Evolutionary conservation across 2,888 invertebrate genomes (phyloP), one percentile per base, ranked within the genome.

Genomic region (Idaea aversata): DNA sequence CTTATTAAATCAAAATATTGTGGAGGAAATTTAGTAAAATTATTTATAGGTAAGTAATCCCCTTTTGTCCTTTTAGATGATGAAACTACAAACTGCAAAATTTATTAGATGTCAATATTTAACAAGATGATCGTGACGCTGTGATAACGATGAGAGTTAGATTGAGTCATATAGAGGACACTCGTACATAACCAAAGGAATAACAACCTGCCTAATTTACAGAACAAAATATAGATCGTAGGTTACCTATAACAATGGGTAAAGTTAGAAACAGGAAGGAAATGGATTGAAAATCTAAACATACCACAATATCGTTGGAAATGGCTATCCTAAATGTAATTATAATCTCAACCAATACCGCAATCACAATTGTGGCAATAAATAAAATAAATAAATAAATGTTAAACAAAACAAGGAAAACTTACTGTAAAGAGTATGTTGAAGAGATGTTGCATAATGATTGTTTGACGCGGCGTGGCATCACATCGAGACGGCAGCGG

Each of bases 381-480:
- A 59, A 62, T 36, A 25, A 72, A 70, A 61, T 68, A 67, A 62
- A 65, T 61, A n/a, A n/a, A n/a, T n/a, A n/a, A n/a, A 72, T 64
- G 65, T 64, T 62, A 70, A 34, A 67, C 65, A 67, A 71, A 65
- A 72, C 61, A 64, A 75, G 70, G 76, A 62, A 67, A 80, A 88
- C 88, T 88, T 84, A 91, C 91, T 80, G 81, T 75, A 72, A 70
- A 66, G 72, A 75, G 74, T 79, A 78, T 77, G 78, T 75, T 75
- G 75, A 74, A 78, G 76, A 75, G 77, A 77, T 81, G 84, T 90
- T 90, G 88, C 88, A 88, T 90, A 89, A 88, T 86, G 80, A 74
- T 74, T 79, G 78, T 77, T 75, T 80, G 72, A 77, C 75, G 47
- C 47, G 47, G 47, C 47, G 47, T 13, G 77, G 75, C 78, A 78